Evolutionary conservation across 2,888 invertebrate genomes (phyloP).

Genomic region (Agapostemon virescens): DNA sequence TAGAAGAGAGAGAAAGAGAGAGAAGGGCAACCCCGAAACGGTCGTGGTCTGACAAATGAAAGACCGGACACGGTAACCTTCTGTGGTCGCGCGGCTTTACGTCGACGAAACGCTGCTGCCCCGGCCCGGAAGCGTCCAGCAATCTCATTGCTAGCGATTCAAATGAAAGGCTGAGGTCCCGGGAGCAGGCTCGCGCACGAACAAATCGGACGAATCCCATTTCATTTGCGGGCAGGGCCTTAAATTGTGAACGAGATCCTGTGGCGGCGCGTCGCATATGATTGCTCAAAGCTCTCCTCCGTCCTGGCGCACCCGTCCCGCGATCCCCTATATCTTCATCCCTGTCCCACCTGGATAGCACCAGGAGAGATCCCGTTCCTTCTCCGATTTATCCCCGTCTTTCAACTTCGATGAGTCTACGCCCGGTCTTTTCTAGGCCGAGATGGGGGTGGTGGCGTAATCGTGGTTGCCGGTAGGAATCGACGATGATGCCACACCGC

Average conservation of each 20-base stretch:
- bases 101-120: slow-evolving; percentile 42
- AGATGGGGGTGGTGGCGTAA: slow-evolving; percentile 35
- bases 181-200: slow-evolving; percentile 17
- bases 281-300: slow-evolving; percentile 68
- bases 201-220: slow-evolving; percentile 58
- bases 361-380: slow-evolving; percentile 3
- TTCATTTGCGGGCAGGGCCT: slow-evolving; percentile 50
- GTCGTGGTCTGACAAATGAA: slow-evolving; percentile 53
- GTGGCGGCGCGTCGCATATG: slow-evolving; percentile 63
- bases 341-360: background rate
- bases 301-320: background rate
- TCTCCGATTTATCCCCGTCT: slow-evolving; percentile 29
- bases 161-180: slow-evolving; percentile 37
- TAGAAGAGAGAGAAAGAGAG: background rate
- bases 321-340: background rate
- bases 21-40: background rate
- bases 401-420: slow-evolving; percentile 5
- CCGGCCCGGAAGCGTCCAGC: slow-evolving; percentile 35
- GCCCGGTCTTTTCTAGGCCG: slow-evolving; percentile 6
- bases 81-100: slow-evolving; percentile 42
- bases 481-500: slow-evolving; percentile 57
- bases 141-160: slow-evolving; percentile 57
- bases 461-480: slow-evolving; percentile 54
- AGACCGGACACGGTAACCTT: slow-evolving; percentile 43
- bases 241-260: slow-evolving; percentile 64